Evolutionary conservation across 2,797 vertebrate genomes (phyloP).

Genomic region (Nannoperca obscura): DNA sequence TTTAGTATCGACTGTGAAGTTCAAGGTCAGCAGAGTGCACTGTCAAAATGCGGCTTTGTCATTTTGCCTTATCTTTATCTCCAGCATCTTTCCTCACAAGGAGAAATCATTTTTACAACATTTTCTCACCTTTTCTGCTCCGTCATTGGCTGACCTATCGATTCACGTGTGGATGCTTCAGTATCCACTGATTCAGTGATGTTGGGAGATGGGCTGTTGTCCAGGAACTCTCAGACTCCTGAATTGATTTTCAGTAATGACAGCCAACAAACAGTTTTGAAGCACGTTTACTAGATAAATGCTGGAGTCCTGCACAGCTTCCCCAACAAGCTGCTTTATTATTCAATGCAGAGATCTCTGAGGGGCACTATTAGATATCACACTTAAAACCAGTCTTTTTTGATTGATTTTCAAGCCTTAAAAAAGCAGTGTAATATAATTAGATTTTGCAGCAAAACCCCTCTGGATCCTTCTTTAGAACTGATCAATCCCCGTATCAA

Average conservation of each 20-base stretch:
- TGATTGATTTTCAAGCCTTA: slow-evolving; percentile 15
- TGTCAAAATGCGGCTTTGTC: background rate
- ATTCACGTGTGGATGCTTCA: slow-evolving; percentile 21
- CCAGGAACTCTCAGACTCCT: slow-evolving; percentile 3
- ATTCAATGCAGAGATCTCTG: background rate
- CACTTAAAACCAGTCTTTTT: background rate
- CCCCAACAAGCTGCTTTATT: background rate
- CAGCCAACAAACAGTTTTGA: slow-evolving; percentile 12
- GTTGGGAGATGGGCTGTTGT: slow-evolving; percentile 39
- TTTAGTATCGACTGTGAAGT: slow-evolving; percentile 10
- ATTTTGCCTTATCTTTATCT: slow-evolving; percentile 10
- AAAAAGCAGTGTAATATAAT: background rate
- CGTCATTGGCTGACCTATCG: slow-evolving; percentile 11
- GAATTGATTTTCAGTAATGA: slow-evolving; percentile 33
- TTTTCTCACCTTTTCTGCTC: slow-evolving; percentile 19
- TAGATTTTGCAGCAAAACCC: background rate
- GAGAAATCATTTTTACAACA: slow-evolving; percentile 16
- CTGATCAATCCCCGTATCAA: slow-evolving; percentile 16
- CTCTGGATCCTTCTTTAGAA: slow-evolving; percentile 7
- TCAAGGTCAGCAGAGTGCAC: slow-evolving; percentile 31
- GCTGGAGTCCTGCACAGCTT: background rate
- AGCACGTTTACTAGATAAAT: background rate
- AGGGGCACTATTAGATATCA: background rate
- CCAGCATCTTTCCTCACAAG: background rate
- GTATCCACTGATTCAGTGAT: slow-evolving; percentile 32